phyloP scores from a whole-genome alignment of 64 coral and sea anemone species.

The Actinia equina region DNA sequence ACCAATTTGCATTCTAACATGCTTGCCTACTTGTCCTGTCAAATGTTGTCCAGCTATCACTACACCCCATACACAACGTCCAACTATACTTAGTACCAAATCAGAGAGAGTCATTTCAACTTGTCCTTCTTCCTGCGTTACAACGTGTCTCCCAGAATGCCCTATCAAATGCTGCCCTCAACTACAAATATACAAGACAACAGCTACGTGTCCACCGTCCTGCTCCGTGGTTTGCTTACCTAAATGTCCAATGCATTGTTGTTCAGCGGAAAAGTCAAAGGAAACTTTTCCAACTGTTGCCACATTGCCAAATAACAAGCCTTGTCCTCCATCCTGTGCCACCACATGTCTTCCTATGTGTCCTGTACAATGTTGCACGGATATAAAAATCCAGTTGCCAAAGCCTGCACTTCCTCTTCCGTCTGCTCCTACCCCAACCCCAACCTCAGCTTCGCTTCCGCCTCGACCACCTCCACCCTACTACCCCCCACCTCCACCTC shows the following conservation, averaged over 20 bases:
- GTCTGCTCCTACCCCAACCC: background rate
- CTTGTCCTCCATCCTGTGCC: conserved; percentile 47
- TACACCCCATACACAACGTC: background rate
- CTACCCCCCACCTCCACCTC: background rate
- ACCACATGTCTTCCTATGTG: conserved; percentile 38
- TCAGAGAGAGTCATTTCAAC: background rate
- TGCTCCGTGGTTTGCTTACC: background rate
- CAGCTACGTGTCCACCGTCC: background rate
- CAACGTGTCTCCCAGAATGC: conserved; percentile 21
- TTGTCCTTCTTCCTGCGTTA: conserved; percentile 14
- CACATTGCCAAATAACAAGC: background rate
- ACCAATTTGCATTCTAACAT: background rate
- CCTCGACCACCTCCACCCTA: background rate
- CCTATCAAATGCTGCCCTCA: conserved; percentile 28
- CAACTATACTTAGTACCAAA: background rate
- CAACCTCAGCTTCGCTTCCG: background rate
- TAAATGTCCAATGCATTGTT: conserved; percentile 5
- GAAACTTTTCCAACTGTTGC: background rate
- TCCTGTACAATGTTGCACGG: conserved; percentile 61
- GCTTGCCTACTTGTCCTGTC: conserved; percentile 20
- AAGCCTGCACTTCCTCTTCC: background rate
- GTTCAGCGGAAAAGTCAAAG: background rate
- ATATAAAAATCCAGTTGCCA: conserved; percentile 2
- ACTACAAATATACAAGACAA: background rate
- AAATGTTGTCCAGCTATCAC: conserved; percentile 19